phyloP scores from a whole-genome alignment of 2,797 vertebrate species.

The Carapus acus region DNA sequence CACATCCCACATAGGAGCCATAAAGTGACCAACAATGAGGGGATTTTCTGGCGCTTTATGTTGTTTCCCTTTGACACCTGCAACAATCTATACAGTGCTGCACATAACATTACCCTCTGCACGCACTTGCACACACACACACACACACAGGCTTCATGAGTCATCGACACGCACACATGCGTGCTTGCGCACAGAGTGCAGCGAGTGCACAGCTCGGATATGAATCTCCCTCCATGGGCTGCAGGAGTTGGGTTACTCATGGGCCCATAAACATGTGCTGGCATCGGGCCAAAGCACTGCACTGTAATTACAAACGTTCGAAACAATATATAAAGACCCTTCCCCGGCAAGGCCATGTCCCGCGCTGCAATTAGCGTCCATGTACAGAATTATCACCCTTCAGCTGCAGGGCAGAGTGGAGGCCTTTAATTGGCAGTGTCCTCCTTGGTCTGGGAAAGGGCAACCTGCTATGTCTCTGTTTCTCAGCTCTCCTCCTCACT shows the following conservation, averaged over 20 bases:
- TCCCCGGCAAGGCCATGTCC: slow-evolving; percentile 49
- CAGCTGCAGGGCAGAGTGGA: slow-evolving; percentile 41
- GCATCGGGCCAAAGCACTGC: slow-evolving; percentile 53
- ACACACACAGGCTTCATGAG: slow-evolving; percentile 40
- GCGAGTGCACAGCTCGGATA: slow-evolving; percentile 58
- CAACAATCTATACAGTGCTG: slow-evolving; percentile 13
- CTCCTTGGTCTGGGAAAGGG: slow-evolving; percentile 38
- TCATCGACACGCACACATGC: slow-evolving; percentile 49
- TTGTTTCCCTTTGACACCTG: background rate
- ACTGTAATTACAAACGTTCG: slow-evolving; percentile 67
- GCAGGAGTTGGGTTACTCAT: slow-evolving; percentile 67
- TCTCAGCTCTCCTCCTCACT: slow-evolving; percentile 9
- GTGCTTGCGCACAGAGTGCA: slow-evolving; percentile 41
- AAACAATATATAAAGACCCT: slow-evolving; percentile 65
- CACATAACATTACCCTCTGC: slow-evolving; percentile 33
- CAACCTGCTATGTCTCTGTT: slow-evolving; percentile 28
- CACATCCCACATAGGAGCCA: background rate
- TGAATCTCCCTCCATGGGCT: slow-evolving; percentile 57
- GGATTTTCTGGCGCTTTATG: background rate
- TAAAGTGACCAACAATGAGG: background rate
- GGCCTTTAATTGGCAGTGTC: slow-evolving; percentile 54
- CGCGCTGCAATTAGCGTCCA: slow-evolving; percentile 60
- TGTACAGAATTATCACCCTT: slow-evolving; percentile 63
- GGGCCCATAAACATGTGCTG: slow-evolving; percentile 66
- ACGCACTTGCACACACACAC: no score